Percentiles rank a stretch among this genome's conserved stretches.
These are phyloP conservation scores for Ammodramus savannarum DNA, from an alignment of 2,113 vertebrate genomes.

Conservation along the genomic window DNA sequence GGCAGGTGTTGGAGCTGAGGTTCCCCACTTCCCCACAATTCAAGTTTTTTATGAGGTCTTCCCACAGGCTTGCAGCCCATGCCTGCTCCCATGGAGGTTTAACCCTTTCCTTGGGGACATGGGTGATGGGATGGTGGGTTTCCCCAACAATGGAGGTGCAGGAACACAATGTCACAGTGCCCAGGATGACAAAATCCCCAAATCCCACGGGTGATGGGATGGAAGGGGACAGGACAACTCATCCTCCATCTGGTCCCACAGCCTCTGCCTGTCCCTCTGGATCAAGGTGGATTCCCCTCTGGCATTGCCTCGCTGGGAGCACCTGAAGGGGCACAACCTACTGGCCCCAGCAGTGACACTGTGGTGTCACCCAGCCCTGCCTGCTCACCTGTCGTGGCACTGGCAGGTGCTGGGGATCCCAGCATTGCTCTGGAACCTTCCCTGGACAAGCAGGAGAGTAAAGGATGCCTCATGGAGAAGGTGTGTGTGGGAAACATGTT, in stretches of 20 bases:
- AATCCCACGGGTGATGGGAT: fast-evolving
- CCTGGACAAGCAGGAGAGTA: background rate
- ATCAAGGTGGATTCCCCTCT: background rate
- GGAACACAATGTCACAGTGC: background rate
- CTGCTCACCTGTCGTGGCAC: fast-evolving
- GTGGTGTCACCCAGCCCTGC: background rate
- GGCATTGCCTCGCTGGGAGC: background rate
- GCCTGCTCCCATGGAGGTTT: background rate
- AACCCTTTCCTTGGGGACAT: background rate
- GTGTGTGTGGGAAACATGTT: background rate
- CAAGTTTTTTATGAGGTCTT: background rate
- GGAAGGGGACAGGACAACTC: background rate
- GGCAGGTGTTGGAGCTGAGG: fast-evolving
- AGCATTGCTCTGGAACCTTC: background rate
- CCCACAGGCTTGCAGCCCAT: background rate
- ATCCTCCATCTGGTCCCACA: fast-evolving
- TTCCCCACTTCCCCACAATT: fast-evolving
- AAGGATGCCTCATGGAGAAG: background rate
- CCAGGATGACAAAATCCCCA: background rate
- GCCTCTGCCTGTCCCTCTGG: background rate
- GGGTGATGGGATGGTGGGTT: background rate
- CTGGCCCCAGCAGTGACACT: background rate
- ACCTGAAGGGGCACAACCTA: background rate
- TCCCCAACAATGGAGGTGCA: fast-evolving
- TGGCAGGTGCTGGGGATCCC: background rate